Conservation (phyloP, 2,888 invertebrate species). For the Drosophila quinaria region DNA sequence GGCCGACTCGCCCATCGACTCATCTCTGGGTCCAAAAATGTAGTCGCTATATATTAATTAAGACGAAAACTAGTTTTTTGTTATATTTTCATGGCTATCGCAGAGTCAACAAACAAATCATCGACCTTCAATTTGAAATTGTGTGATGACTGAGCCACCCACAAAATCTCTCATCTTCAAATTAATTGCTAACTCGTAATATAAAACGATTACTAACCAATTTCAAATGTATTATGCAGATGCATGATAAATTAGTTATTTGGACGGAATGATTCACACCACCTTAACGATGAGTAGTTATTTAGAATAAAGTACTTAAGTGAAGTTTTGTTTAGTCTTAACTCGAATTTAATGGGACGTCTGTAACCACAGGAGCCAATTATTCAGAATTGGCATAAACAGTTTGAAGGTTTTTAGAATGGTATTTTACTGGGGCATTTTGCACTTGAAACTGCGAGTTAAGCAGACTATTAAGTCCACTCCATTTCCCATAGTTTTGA, state of each 20-base stretch:
- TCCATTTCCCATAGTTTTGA: slow-evolving; percentile 10
- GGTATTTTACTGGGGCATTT: slow-evolving; percentile 11
- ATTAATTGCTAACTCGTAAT: slow-evolving; percentile 9
- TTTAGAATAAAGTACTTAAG: neutral
- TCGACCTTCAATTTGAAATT: slow-evolving; percentile 29
- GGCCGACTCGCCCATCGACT: slow-evolving; percentile 8
- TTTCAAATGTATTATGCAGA: neutral
- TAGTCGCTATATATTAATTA: slow-evolving; percentile 27
- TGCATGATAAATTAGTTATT: slow-evolving; percentile 5
- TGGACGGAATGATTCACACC: slow-evolving; percentile 6
- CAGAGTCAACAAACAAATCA: slow-evolving; percentile 8
- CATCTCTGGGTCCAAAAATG: slow-evolving; percentile 28
- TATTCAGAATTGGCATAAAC: slow-evolving; percentile 29
- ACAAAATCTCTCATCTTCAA: slow-evolving; percentile 22
- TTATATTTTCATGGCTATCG: slow-evolving; percentile 4
- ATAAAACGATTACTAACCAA: slow-evolving; percentile 3
- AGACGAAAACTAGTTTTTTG: slow-evolving; percentile 45
- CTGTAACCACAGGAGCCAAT: slow-evolving; percentile 29
- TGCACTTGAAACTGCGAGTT: slow-evolving; percentile 9
- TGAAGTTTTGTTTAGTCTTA: neutral
- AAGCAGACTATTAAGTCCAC: slow-evolving; percentile 3
- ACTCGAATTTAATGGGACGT: neutral
- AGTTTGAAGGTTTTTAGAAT: slow-evolving; percentile 27
- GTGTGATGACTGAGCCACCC: slow-evolving; percentile 40
- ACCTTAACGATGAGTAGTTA: neutral